These are phyloP conservation scores for Albula goreensis DNA, from an alignment of 2,113 vertebrate species.

Conservation along the genomic window DNA sequence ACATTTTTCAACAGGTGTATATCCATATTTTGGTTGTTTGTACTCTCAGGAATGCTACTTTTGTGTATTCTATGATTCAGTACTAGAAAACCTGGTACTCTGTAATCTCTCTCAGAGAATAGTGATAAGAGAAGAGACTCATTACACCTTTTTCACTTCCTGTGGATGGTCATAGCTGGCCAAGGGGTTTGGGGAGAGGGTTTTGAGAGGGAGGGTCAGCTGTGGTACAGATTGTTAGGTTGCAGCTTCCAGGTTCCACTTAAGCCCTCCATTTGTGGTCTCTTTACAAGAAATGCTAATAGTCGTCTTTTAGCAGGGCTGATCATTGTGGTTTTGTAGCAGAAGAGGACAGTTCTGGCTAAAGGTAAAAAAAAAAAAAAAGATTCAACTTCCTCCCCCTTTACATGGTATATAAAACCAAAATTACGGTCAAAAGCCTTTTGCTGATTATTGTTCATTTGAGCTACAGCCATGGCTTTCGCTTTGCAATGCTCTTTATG, in stretches of 20 bases:
- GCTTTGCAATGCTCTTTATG: not conserved
- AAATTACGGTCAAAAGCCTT: not conserved
- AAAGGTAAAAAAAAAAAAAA: not conserved
- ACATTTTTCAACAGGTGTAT: not conserved
- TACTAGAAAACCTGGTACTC: not conserved
- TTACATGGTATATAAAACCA: not conserved
- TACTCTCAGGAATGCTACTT: not conserved
- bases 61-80: not conserved
- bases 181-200: not conserved
- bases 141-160: not conserved
- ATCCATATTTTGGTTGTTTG: not conserved
- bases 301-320: slow-evolving; percentile 47
- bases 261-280: slow-evolving; percentile 59
- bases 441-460: not conserved
- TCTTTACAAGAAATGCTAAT: slow-evolving; percentile 39
- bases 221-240: slow-evolving; percentile 49
- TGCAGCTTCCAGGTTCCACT: slow-evolving; percentile 52
- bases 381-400: not conserved
- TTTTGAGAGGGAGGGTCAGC: slow-evolving; percentile 40
- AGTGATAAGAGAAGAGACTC: not conserved
- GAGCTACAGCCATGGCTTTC: not conserved
- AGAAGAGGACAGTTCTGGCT: slow-evolving; percentile 37
- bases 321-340: slow-evolving; percentile 64
- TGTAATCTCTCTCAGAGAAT: not conserved
- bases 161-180: slow-evolving; percentile 5